Percentiles rank a stretch among this genome's conserved stretches.
Evolutionary conservation across 2,113 vertebrate genomes (phyloP).

Genomic region (Marmota flaviventris): DNA sequence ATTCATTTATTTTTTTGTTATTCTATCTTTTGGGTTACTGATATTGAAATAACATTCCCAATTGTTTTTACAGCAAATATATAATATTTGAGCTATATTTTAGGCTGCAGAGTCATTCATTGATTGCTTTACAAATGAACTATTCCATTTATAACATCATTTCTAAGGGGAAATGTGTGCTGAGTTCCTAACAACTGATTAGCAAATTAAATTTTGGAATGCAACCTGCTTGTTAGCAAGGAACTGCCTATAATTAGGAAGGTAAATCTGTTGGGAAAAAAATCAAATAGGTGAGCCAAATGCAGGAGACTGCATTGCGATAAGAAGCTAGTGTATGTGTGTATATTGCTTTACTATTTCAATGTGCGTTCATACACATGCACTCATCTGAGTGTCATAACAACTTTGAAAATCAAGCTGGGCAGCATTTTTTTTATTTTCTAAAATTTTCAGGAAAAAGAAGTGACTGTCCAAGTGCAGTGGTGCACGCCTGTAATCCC

Average conservation of each 20-base stretch:
- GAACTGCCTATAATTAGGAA: constrained; percentile 77
- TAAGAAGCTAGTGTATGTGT: constrained; percentile 60
- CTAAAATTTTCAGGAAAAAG: not conserved
- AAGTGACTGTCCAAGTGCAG: too few relatives aligned
- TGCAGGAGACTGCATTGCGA: constrained; percentile 62
- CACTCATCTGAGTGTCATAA: not conserved
- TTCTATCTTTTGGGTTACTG: constrained; percentile 38
- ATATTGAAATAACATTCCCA: constrained; percentile 40
- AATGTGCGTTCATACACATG: not conserved
- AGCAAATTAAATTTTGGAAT: constrained; percentile 82
- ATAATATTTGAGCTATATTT: constrained; percentile 39
- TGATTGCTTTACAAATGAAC: constrained; percentile 62
- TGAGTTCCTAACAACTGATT: constrained; percentile 78
- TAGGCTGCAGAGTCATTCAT: not conserved
- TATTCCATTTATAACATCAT: constrained; percentile 78
- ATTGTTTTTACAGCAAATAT: constrained; percentile 11
- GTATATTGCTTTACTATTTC: constrained; percentile 10
- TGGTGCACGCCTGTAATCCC: too few relatives aligned
- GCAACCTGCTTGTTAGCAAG: constrained; percentile 80
- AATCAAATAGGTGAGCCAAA: constrained; percentile 82
- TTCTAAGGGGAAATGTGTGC: constrained; percentile 66
- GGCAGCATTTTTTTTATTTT: not conserved
- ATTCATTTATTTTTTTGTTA: constrained; percentile 35
- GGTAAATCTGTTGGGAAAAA: constrained; percentile 81
- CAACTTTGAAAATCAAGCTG: constrained; percentile 1